Evolutionary conservation across 2,113 vertebrate genomes (phyloP), one percentile per base, ranked within the genome.

Genomic region (Etheostoma cragini): DNA sequence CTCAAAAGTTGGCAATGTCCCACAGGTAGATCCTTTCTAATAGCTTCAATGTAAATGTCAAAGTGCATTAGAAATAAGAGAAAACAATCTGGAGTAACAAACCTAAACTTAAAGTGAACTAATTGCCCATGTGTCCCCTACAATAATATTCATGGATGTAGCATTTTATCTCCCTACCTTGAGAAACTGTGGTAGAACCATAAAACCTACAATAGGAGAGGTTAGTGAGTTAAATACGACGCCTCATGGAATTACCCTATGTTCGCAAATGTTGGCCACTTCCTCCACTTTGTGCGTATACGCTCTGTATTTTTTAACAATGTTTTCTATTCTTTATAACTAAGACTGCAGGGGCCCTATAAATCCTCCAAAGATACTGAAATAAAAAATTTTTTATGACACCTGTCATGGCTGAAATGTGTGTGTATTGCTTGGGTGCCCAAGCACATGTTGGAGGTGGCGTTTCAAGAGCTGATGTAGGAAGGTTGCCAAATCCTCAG

Each of bases 381-480:
- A 87, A 65, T 67, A 26, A 56, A 80, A 26, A 66, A 66, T 67
- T 67, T 61, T 86, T 90, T 84, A 83, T 87, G 70, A 62, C 64
- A 63, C 71, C 76, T 81, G 81, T 80, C 78, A 81, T 47, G 22
- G 45, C 54, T 68, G 16, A 79, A 57, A 63, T 86, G 64, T 72
- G 58, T 69, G 53, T 24, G 17, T 49, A 19, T 53, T 77, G 53
- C 54, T 58, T 42, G 22, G 45, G 67, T 69, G 81, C 77, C 87
- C 80, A 49, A 81, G 67, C 66, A 83, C 71, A 88, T 89, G 82
- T 81, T 66, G 46, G 60, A 54, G 17, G 78, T 60, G 69, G 58
- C 33, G 75, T 69, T 72, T 68, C 19, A 33, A 72, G 70, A 42
- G 50, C 22, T 67, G 42, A 53, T 76, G 15, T 78, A 78, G 56